Evolutionary conservation across 2,797 vertebrate genomes (phyloP).

Genomic region (Pelodytes ibericus): DNA sequence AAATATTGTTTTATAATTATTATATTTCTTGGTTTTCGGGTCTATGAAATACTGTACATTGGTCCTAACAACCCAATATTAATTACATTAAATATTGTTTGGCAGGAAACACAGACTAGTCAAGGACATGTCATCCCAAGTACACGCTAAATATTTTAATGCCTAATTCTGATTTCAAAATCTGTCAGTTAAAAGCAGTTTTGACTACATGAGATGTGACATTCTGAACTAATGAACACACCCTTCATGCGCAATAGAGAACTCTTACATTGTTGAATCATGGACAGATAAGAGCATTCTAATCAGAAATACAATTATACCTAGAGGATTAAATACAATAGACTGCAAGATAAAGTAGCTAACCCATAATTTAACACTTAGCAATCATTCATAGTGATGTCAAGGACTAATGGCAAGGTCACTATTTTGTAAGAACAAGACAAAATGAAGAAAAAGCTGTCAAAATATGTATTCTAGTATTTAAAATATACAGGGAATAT

Average conservation of each 20-base stretch:
- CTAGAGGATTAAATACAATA: constrained; percentile 1
- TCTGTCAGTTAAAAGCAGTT: constrained; percentile 17
- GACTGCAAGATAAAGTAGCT: not conserved
- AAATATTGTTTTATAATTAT: constrained; percentile 28
- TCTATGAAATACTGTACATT: not conserved
- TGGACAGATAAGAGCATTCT: not conserved
- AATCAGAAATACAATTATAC: constrained; percentile 7
- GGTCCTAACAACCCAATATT: not conserved
- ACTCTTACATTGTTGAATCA: not conserved
- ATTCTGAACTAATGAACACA: not conserved
- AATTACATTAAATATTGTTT: constrained; percentile 17
- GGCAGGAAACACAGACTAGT: constrained; percentile 6
- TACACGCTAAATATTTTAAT: constrained; percentile 15
- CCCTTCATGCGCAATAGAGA: not conserved
- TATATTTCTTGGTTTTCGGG: not conserved
- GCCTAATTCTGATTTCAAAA: not conserved
- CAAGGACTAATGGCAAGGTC: constrained; percentile 3
- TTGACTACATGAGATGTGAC: constrained; percentile 26
- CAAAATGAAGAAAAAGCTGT: not conserved
- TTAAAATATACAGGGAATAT: too few relatives aligned
- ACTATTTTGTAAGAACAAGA: not conserved
- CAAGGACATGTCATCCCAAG: constrained; percentile 17
- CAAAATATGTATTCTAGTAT: too few relatives aligned
- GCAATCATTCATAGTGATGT: not conserved
- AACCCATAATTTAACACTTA: not conserved